phyloP scores from a whole-genome alignment of 2,888 invertebrate genomes.

The Meta bourneti region DNA sequence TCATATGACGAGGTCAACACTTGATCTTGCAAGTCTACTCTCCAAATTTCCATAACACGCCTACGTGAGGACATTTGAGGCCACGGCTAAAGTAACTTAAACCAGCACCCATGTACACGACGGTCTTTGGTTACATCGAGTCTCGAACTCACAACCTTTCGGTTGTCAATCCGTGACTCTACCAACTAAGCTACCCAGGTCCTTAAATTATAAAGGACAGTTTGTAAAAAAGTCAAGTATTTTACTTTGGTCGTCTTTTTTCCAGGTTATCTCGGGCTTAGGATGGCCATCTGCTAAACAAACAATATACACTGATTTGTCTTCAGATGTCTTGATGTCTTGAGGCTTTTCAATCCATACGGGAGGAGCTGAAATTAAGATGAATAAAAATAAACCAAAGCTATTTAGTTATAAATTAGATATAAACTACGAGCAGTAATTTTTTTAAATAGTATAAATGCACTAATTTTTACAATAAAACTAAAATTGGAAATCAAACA shows the following conservation, averaged over 20 bases:
- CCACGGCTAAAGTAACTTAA: too few relatives aligned
- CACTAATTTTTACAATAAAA: neutral
- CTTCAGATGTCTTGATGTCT: slow-evolving; percentile 35
- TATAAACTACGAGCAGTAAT: neutral
- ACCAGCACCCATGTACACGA: too few relatives aligned
- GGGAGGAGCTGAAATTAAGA: slow-evolving; percentile 56
- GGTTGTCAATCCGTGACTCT: too few relatives aligned
- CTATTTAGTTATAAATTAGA: neutral
- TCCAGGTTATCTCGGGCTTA: slow-evolving; percentile 55
- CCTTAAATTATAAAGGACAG: too few relatives aligned
- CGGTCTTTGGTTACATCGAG: too few relatives aligned
- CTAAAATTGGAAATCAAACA: too few relatives aligned
- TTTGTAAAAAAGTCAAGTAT: neutral
- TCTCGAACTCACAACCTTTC: too few relatives aligned
- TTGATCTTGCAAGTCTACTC: too few relatives aligned
- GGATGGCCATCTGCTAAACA: slow-evolving; percentile 62
- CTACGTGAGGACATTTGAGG: too few relatives aligned
- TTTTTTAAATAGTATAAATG: neutral
- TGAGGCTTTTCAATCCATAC: slow-evolving; percentile 45
- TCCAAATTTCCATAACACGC: too few relatives aligned
- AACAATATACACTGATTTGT: neutral
- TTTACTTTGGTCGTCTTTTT: slow-evolving; percentile 21
- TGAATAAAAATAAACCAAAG: neutral
- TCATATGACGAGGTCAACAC: too few relatives aligned
- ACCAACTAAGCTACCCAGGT: too few relatives aligned